Evolutionary conservation across 2,113 vertebrate genomes (phyloP), one percentile per base, ranked within the genome.

Genomic region (Gymnarchus niloticus): DNA sequence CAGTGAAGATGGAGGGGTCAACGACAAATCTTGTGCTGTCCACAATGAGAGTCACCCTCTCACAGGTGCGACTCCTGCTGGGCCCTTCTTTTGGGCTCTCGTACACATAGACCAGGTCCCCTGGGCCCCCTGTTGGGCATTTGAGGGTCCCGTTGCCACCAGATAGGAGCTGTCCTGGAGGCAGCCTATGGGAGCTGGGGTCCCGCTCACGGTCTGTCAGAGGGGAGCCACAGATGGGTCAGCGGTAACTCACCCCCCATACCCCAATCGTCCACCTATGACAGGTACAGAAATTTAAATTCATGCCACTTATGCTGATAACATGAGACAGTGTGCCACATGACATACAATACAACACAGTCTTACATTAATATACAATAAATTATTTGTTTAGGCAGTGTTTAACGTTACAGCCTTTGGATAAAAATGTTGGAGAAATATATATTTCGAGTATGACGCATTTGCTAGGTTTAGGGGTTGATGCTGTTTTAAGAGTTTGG

Each of bases 1-100:
- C 98, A 1, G 97, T 99, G 91, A 99, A 99, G 91, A 99, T 96
- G 17, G 96, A 95, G 1, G 97, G 97, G 90, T 99, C 98, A 83
- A 99, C 97, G 83, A 99, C 98, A 88, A 99, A 99, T 93, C 97
- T 95, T 0, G 98, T 99, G 89, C 98, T 98, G 91, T 99, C 98
- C 90, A 99, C 98, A 1, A 99, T 97, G 0, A 99, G 95, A 0
- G 97, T 99, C 1, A 99, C 97, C 86, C 98, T 91, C 87, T 99
- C 97, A 0, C 96, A 95, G 0, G 94, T 94, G 83, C 97, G 93
- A 69, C 96, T 81, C 0, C 92, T 95, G 49, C 97, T 95, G 80
- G 95, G 92, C 6, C 95, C 96, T 87, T 99, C 98, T 90, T 99
- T 99, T 57, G 92, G 90, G 78, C 94, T 93, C 90, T 99, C 97